A percentile compares a stretch with the other conserved stretches of the same genome.
Evolutionary conservation across 2,797 vertebrate species (phyloP).

Genomic region (Scarus forsteni): DNA sequence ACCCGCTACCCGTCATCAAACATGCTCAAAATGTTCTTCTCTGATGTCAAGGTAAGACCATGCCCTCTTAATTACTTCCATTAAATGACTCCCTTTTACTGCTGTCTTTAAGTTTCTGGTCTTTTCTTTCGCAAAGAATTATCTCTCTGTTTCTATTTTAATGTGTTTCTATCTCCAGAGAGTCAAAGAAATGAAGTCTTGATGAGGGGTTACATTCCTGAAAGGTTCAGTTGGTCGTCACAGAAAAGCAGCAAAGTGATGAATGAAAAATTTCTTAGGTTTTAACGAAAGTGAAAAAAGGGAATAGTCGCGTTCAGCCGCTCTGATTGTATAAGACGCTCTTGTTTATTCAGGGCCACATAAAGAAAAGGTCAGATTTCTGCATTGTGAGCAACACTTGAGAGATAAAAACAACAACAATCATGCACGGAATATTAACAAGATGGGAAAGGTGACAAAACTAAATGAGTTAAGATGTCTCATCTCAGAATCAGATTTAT

Average conservation of each 20-base stretch:
- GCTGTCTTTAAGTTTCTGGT: background rate
- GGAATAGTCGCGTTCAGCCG: too few species aligned
- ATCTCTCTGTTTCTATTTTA: slow-evolving; percentile 6
- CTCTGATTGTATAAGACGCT: background rate
- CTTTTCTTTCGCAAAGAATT: background rate
- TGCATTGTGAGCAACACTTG: background rate
- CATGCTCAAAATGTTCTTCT: slow-evolving; percentile 99
- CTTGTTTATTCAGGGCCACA: background rate
- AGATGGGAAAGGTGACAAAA: background rate
- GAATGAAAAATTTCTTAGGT: background rate
- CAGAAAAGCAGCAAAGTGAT: slow-evolving; percentile 1
- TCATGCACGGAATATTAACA: background rate
- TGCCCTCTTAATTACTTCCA: background rate
- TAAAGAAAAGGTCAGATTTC: background rate
- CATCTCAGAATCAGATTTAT: too few species aligned
- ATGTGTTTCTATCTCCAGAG: background rate
- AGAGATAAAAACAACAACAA: background rate
- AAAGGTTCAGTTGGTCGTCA: background rate
- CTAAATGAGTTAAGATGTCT: background rate
- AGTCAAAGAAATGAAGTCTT: background rate
- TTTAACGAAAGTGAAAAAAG: background rate
- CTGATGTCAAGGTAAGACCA: slow-evolving; percentile 96
- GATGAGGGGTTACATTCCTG: background rate
- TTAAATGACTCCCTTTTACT: too few species aligned
- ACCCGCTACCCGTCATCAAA: slow-evolving; percentile 98